These are phyloP conservation scores for Cerastis leucographa DNA, from an alignment of 2,888 invertebrate genomes.

Conservation along the genomic window DNA sequence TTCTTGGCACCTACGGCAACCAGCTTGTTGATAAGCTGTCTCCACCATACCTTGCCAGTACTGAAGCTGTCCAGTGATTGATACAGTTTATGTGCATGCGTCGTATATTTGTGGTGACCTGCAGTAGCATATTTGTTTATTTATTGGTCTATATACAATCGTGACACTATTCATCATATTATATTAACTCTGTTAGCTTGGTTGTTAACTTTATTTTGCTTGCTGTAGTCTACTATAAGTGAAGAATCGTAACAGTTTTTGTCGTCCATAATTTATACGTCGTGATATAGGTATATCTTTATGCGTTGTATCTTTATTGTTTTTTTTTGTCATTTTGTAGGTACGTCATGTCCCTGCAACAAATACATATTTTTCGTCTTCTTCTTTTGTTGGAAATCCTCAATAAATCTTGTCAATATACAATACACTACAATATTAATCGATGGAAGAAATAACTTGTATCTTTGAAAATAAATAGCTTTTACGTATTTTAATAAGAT, in stretches of 20 bases:
- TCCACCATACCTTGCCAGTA: slow-evolving; percentile 84
- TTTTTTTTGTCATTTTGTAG: no score
- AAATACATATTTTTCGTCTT: no score
- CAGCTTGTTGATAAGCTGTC: slow-evolving; percentile 80
- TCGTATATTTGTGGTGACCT: slow-evolving; percentile 83
- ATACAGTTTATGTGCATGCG: slow-evolving; percentile 84
- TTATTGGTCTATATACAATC: neutral
- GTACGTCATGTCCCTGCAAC: no score
- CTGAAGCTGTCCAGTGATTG: slow-evolving; percentile 80
- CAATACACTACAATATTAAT: neutral
- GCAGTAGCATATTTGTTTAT: slow-evolving; percentile 12
- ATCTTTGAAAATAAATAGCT: no score
- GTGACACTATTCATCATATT: neutral
- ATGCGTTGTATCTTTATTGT: no score
- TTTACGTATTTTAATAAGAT: no score
- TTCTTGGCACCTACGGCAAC: slow-evolving; percentile 79
- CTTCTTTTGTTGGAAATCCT: neutral
- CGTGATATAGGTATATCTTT: neutral
- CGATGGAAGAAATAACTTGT: neutral
- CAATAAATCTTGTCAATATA: neutral
- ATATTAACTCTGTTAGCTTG: neutral
- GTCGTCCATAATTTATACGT: neutral
- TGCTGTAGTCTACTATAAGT: neutral
- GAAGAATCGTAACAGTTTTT: neutral
- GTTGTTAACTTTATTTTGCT: neutral